These are phyloP conservation scores for Drosophila atroscutellata DNA, from an alignment of 2,888 invertebrate species.

Conservation along the genomic window DNA sequence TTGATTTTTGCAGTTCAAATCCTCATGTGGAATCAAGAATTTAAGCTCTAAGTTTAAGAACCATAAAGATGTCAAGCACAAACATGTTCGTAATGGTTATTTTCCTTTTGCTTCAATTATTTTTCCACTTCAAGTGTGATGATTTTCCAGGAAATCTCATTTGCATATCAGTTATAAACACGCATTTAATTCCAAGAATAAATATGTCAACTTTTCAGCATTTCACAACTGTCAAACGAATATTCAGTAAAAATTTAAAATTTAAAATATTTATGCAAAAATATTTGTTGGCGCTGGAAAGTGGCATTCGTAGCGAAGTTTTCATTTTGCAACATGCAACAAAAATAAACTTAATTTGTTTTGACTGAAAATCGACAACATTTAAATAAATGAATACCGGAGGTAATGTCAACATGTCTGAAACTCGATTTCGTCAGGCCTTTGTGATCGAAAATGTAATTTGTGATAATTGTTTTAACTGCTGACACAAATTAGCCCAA, in stretches of 20 bases:
- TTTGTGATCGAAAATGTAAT: neutral
- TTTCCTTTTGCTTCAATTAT: neutral
- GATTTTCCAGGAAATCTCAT: neutral
- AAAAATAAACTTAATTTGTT: neutral
- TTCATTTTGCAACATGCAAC: neutral
- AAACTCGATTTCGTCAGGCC: neutral
- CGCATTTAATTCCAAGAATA: neutral
- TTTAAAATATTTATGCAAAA: neutral
- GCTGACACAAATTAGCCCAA: conserved; percentile 13
- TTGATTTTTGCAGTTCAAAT: neutral
- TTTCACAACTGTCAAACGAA: neutral
- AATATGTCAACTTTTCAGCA: neutral
- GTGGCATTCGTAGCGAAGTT: neutral
- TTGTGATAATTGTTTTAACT: conserved; percentile 6
- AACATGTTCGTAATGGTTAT: neutral
- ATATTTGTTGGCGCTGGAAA: neutral
- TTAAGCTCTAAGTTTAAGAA: neutral
- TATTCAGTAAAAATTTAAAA: neutral
- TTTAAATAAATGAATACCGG: neutral
- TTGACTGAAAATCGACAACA: neutral
- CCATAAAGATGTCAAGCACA: neutral
- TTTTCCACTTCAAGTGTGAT: neutral
- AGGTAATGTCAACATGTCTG: neutral
- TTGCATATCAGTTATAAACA: neutral
- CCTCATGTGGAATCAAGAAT: neutral